Conservation (phyloP, 2,113 vertebrate species). For the Formicarius rufipectus region DNA sequence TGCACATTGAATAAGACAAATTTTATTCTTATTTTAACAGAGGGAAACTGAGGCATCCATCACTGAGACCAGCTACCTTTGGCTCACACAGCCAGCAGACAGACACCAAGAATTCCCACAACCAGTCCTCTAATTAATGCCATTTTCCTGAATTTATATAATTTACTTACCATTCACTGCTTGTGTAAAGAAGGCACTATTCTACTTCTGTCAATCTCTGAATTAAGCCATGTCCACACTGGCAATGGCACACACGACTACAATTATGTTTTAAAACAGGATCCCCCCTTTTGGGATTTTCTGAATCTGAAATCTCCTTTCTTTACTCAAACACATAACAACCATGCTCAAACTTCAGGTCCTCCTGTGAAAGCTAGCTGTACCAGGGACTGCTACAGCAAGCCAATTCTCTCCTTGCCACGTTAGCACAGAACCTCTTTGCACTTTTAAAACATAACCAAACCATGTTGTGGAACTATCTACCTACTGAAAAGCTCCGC, state of each 20-base stretch:
- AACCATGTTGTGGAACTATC: not conserved
- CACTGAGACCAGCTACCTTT: not conserved
- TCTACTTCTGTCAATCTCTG: not conserved
- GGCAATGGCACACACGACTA: not conserved
- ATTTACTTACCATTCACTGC: not conserved
- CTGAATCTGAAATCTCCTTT: not conserved
- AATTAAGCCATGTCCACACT: slow-evolving; percentile 8
- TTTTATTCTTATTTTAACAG: not conserved
- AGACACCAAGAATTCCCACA: not conserved
- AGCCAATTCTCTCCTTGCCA: not conserved
- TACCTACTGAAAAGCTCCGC: not conserved
- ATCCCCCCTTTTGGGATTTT: not conserved
- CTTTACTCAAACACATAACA: not conserved
- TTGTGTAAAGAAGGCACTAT: not conserved
- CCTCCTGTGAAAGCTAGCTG: not conserved
- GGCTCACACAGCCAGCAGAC: not conserved
- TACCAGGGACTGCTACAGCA: not conserved
- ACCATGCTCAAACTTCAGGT: not conserved
- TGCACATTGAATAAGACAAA: not conserved
- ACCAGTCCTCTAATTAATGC: not conserved
- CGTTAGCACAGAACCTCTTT: rapidly evolving
- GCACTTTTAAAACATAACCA: not conserved
- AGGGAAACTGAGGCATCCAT: not conserved
- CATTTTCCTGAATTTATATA: not conserved
- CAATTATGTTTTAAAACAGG: not conserved